Evolutionary conservation across 2,797 vertebrate species (phyloP), one percentile per base, ranked within the genome.

Genomic region (Molossus molossus): DNA sequence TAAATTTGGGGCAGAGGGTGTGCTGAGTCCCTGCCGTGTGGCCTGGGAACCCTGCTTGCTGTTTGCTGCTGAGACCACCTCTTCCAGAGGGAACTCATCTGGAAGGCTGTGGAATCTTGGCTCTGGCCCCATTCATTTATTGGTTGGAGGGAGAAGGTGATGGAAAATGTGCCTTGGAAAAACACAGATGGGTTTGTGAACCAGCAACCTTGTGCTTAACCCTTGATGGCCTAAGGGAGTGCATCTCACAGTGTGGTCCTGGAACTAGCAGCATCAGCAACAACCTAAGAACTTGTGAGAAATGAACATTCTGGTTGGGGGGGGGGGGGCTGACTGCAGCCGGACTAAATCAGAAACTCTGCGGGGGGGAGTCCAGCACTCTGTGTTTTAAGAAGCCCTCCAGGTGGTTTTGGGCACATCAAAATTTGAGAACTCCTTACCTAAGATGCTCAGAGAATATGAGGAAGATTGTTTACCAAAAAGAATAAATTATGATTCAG

Each of bases 41-140:
- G 79, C 58, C 83, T 94, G 94, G 60, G 75, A 81, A 50, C 67
- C 18, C 76, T 65, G 62, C 57, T 91, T 58, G 72, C 80, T 92
- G 14, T 84, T 91, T 89, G 72, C 40, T 48, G 25, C 25, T 53
- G 25, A 92, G 85, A 33, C 37, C 12, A 62, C 73, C 55, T 94
- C 70, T 93, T 96, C 69, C 73, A 83, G 40, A 57, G 93, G 73
- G 57, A 95, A 23, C 86, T 93, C 92, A 76, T 89, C 95, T 96
- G 95, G 86, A 94, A 94, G 88, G 67, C 80, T 94, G 76, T 67
- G 69, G 33, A 94, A 85, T 95, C 79, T 96, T 97, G 96, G 97
- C 95, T 95, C 73, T 33, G 87, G 72, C 57, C 76, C 90, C 33
- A 57, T n/a, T 95, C 75, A 45, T 91, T 96, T 96, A 96, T 77